Percentiles rank a stretch among this genome's conserved stretches.
Evolutionary conservation across 2,888 invertebrate species (phyloP).

Genomic region (Lacanobia wlatinum): DNA sequence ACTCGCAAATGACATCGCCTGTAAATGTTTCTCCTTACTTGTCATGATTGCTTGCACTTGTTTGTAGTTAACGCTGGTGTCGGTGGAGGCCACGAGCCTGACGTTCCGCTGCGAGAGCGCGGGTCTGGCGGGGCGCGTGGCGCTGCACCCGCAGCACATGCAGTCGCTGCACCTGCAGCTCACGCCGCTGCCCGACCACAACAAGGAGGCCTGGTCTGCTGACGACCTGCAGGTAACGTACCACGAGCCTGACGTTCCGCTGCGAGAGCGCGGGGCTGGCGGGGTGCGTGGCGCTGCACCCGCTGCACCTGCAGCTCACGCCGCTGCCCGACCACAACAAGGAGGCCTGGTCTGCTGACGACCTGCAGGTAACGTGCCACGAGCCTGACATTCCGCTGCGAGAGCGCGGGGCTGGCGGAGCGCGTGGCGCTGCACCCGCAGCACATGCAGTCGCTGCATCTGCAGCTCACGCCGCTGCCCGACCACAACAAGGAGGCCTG

Average conservation of each 20-base stretch:
- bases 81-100: slow-evolving; percentile 96
- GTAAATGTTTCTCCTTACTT: not conserved
- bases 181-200: slow-evolving; percentile 94
- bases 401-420: slow-evolving; percentile 94
- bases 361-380: slow-evolving; percentile 92
- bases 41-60: not conserved
- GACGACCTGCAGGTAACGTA: slow-evolving; percentile 95
- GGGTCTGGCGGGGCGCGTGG: slow-evolving; percentile 95
- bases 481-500: slow-evolving; percentile 97
- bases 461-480: slow-evolving; percentile 93
- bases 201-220: slow-evolving; percentile 96
- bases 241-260: slow-evolving; percentile 94
- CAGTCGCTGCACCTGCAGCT: slow-evolving; percentile 96
- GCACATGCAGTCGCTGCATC: slow-evolving; percentile 97
- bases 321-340: slow-evolving; percentile 96
- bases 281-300: slow-evolving; percentile 96
- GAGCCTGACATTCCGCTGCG: slow-evolving; percentile 96
- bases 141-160: slow-evolving; percentile 96
- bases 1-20: no score
- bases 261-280: slow-evolving; percentile 95
- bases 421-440: slow-evolving; percentile 96
- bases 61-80: slow-evolving; percentile 92
- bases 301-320: slow-evolving; percentile 94
- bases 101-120: slow-evolving; percentile 96
- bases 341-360: slow-evolving; percentile 96